Evolutionary conservation across 2,113 vertebrate species (phyloP), one percentile per base, ranked within the genome.

Genomic region (Semnopithecus entellus): DNA sequence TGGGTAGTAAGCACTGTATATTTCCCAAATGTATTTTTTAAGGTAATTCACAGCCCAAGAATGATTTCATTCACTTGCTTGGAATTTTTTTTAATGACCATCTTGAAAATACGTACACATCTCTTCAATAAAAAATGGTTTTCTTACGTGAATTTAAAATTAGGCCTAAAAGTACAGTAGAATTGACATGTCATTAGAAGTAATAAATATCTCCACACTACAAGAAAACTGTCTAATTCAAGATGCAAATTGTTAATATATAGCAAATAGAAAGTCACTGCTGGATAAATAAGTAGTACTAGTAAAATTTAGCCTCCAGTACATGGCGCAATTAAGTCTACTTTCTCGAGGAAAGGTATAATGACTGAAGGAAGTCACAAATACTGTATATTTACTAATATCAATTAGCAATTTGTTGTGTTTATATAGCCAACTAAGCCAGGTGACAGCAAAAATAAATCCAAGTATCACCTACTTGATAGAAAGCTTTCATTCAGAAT

Each of bases 1-100:
- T 89, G 83, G 59, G 73, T 86, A 93, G 73, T 78, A 91, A 20
- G 79, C 35, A 88, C 90, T 79, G 79, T 85, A 30, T 88, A 86
- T 94, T 97, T 91, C 89, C 86, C 97, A 95, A 85, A 88, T 11
- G 66, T 82, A 85, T 92, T 79, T 96, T 82, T 80, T 52, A 48
- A 93, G 45, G 38, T 91, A 95, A 95, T 93, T 95, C n/a, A 57
- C 2, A 90, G 38, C 27, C 50, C 76, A 94, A 96, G 38, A 90
- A 92, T 48, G 68, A 91, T 95, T 90, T 55, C 78, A 93, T 90
- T 95, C 82, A 85, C 57, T 85, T 45, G 12, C 23, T 57, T 89
- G 4, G n/a, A 85, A 86, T 94, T 92, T 68, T 68, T 68, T 68
- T 68, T 68, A 68, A 90, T 38, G 43, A 75, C 32, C 38, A 89